phyloP scores from a whole-genome alignment of 2,113 vertebrate genomes.

The Plotosus lineatus region DNA sequence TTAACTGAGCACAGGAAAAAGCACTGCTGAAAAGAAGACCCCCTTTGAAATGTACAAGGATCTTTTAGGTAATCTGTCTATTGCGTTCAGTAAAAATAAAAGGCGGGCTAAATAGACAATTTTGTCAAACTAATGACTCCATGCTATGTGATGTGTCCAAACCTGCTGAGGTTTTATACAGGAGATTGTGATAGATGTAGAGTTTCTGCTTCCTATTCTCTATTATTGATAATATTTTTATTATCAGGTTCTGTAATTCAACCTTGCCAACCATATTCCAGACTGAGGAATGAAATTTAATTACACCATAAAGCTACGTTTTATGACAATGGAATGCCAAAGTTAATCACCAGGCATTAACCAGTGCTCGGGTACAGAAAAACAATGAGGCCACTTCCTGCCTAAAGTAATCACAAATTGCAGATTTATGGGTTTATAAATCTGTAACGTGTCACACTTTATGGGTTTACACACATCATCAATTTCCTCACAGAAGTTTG shows the following conservation, averaged over 20 bases:
- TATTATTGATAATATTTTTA: slow-evolving; percentile 22
- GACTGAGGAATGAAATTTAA: slow-evolving; percentile 28
- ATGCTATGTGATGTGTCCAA: not conserved
- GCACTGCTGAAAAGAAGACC: not conserved
- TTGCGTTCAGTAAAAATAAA: not conserved
- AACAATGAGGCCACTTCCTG: not conserved
- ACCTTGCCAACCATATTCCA: slow-evolving; percentile 11
- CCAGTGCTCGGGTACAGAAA: not conserved
- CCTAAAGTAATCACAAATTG: slow-evolving; percentile 4
- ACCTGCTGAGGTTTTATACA: slow-evolving; percentile 26
- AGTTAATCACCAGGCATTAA: slow-evolving; percentile 13
- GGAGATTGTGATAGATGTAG: slow-evolving; percentile 31
- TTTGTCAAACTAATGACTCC: not conserved
- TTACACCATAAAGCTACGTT: slow-evolving; percentile 36
- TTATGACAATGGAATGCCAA: slow-evolving; percentile 20
- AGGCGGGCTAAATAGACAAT: not conserved
- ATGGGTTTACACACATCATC: not conserved
- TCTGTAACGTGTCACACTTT: not conserved
- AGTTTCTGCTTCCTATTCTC: slow-evolving; percentile 33
- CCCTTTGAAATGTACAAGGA: not conserved
- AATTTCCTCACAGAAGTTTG: not conserved
- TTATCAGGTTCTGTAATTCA: slow-evolving; percentile 25
- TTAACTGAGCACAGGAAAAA: not conserved
- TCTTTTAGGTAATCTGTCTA: not conserved
- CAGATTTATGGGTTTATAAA: slow-evolving; percentile 5